These are phyloP conservation scores for Nymphalis c-album DNA, from an alignment of 2,888 invertebrate genomes.

Conservation along the genomic window DNA sequence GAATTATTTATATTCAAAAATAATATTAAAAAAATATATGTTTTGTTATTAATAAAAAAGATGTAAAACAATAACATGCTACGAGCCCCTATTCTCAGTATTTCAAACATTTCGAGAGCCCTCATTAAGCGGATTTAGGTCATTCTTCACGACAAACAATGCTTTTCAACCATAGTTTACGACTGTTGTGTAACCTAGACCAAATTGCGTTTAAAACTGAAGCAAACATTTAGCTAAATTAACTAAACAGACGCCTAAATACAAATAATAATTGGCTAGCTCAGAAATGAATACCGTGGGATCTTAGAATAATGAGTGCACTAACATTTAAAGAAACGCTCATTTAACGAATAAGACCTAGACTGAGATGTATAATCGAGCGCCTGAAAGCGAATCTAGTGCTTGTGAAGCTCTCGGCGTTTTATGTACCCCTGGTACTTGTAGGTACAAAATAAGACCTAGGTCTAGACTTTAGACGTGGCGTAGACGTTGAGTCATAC, in stretches of 20 bases:
- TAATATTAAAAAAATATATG: not conserved
- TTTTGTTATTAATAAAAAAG: conserved; percentile 9
- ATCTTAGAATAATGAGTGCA: conserved; percentile 42
- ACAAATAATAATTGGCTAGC: conserved; percentile 44
- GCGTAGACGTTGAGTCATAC: conserved; percentile 9
- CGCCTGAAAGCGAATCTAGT: conserved; percentile 55
- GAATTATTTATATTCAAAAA: not conserved
- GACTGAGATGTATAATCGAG: conserved; percentile 30
- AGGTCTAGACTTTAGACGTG: conserved; percentile 40
- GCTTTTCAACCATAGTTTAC: conserved; percentile 37
- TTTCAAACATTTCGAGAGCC: conserved; percentile 35
- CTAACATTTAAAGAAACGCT: conserved; percentile 39
- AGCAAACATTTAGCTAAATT: conserved; percentile 41
- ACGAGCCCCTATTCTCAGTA: conserved; percentile 31
- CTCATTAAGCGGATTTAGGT: conserved; percentile 43
- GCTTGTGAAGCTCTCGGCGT: conserved; percentile 52
- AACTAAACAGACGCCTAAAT: conserved; percentile 37
- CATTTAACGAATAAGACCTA: conserved; percentile 39
- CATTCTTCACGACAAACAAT: conserved; percentile 41
- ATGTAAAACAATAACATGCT: conserved; percentile 11
- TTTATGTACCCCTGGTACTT: conserved; percentile 68
- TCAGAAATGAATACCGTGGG: conserved; percentile 42
- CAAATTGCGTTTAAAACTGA: conserved; percentile 42
- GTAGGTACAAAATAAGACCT: conserved; percentile 64
- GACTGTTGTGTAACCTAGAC: conserved; percentile 41